Evolutionary conservation across 2,888 invertebrate genomes (phyloP).

Genomic region (Epinotia ramella): DNA sequence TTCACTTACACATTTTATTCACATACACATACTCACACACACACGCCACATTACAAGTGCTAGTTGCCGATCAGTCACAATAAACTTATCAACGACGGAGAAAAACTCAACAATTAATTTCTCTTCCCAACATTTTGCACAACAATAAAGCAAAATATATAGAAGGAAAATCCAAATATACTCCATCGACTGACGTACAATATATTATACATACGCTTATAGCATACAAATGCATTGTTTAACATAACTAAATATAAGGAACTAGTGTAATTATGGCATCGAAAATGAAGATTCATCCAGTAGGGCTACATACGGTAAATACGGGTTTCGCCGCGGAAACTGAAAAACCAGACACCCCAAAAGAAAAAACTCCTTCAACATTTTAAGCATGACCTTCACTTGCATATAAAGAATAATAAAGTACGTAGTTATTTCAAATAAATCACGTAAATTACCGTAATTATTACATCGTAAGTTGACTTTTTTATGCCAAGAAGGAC

Average conservation of each 20-base stretch:
- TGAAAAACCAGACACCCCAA: constrained; percentile 20
- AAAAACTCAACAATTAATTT: background rate
- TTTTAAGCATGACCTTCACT: constrained; percentile 14
- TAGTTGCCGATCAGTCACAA: constrained; percentile 6
- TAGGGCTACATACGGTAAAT: constrained; percentile 15
- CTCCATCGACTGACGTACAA: background rate
- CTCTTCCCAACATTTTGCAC: background rate
- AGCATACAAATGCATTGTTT: constrained; percentile 42
- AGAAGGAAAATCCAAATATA: background rate
- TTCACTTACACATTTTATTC: constrained; percentile 1
- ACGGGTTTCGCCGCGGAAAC: constrained; percentile 23
- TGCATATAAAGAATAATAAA: background rate
- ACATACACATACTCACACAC: background rate
- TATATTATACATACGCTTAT: constrained; percentile 4
- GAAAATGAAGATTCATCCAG: constrained; percentile 21
- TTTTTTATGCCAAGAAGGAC: constrained; percentile 6
- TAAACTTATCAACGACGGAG: background rate
- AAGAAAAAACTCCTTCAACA: constrained; percentile 5
- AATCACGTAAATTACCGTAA: background rate
- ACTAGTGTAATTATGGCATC: constrained; percentile 42
- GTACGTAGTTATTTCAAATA: background rate
- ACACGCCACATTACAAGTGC: constrained; percentile 1
- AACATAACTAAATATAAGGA: constrained; percentile 39
- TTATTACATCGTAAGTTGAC: background rate
- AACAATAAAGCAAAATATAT: no score